Evolutionary conservation across 2,888 invertebrate genomes (phyloP).

Genomic region (Nemurella pictetii): DNA sequence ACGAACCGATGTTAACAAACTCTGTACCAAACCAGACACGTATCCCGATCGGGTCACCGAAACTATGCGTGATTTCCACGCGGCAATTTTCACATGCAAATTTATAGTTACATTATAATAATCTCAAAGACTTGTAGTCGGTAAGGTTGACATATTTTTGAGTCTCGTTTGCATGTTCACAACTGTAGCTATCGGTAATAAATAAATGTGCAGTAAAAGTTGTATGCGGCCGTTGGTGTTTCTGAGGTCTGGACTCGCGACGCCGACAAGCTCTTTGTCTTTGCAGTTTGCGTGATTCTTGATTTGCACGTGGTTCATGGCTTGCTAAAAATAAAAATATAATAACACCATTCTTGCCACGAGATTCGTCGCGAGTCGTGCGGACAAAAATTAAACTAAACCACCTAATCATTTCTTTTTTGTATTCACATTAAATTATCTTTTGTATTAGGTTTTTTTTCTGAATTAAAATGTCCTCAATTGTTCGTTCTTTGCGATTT

Average conservation of each 20-base stretch:
- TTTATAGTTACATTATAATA: background rate
- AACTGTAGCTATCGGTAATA: background rate
- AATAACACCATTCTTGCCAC: no score
- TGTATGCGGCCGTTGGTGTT: background rate
- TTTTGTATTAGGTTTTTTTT: background rate
- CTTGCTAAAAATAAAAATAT: no score
- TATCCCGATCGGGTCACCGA: no score
- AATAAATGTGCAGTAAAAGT: background rate
- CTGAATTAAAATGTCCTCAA: background rate
- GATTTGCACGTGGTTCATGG: background rate
- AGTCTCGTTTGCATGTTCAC: background rate
- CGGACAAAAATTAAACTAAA: background rate
- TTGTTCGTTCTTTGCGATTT: background rate
- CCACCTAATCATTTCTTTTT: background rate
- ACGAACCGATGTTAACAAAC: background rate
- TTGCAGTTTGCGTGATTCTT: background rate
- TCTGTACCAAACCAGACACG: background rate
- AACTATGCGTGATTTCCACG: background rate
- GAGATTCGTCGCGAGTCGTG: background rate
- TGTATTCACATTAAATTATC: background rate
- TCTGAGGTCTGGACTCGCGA: no score
- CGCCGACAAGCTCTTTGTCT: no score
- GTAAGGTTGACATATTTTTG: background rate
- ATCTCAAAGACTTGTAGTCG: background rate
- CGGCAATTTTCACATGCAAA: background rate